A percentile compares a stretch with the other conserved stretches of the same genome.
These are phyloP conservation scores for Anarsia innoxiella DNA, from an alignment of 2,888 invertebrate genomes.

Conservation along the genomic window DNA sequence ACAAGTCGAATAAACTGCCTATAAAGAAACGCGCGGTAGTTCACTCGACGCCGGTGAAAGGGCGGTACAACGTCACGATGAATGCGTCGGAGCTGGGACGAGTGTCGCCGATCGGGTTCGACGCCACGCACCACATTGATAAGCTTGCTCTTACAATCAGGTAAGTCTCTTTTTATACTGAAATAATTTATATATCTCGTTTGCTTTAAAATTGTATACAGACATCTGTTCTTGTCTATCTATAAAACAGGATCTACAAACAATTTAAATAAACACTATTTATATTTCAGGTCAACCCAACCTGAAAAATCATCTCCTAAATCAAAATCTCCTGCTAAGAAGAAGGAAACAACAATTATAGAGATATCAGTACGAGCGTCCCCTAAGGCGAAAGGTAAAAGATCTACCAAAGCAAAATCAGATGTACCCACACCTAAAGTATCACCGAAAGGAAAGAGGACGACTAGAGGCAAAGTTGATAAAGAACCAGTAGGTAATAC, in stretches of 20 bases:
- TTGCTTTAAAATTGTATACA: no score
- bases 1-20: conserved; percentile 26
- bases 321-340: conserved; percentile 2
- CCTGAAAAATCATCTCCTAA: conserved; percentile 6
- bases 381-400: no score
- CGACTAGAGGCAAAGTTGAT: no score
- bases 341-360: background rate
- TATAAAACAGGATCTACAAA: no score
- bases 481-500: no score
- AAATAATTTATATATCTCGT: no score
- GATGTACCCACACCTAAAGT: conserved; percentile 7
- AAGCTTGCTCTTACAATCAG: no score
- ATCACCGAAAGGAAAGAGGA: background rate
- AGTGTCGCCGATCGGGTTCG: conserved; percentile 46
- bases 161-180: no score
- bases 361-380: background rate
- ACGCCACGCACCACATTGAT: conserved; percentile 11
- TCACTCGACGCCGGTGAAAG: conserved; percentile 58
- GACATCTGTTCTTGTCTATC: no score
- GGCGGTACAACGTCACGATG: conserved; percentile 25
- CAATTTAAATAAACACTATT: no score
- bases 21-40: conserved; percentile 46
- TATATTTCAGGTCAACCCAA: conserved; percentile 11
- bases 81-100: conserved; percentile 37
- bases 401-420: conserved; percentile 1